Base-by-base conservation (phyloP, 2,113 vertebrate genomes). In the Apodemus speciosus region DNA sequence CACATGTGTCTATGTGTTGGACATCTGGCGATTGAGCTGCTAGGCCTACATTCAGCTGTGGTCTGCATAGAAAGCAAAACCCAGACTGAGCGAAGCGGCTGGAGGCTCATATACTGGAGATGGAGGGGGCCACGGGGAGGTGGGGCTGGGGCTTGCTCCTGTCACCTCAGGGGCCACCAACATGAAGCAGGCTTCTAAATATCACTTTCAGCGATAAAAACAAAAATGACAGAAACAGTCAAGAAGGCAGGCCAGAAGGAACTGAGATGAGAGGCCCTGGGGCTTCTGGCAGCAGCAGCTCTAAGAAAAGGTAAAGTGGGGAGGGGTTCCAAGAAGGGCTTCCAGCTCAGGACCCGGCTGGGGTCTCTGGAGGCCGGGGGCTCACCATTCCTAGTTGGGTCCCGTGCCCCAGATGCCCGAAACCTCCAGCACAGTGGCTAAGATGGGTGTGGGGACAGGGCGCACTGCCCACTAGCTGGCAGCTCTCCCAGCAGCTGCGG, bases 401-500 rank as follows among this genome's bases (percentile, higher is more conserved):
- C 66, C 56, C 30, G 2, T 7, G 53, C 60, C 51, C 43, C 46
- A 2, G 11, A 46, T 1, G 3, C 56, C 91, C 18, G 20, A 38
- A 38, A 85, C 75, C 85, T 60, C 66, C 27, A 62, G 94, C 38
- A 76, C 86, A 56, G 6, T 85, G 60, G 79, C 66, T 51, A 25
- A 51, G 60, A 68, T 49, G 9, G 0, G 96, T 60, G 60, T 8
- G 25, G n/a, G 79, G 66, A 84, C 27, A 43, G 83, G 87, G 90
- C 81, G 0, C 53, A 66, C 72, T n/a, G 95, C 43, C 88, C 49
- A 3, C 21, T 49, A 69, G 96, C 98, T 98, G 97, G 97, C 97
- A 35, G 91, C 11, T 46, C 96, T 97, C 98, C 96, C 97, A 95
- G 95, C 98, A 98, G 98, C 98, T 98, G 98, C 96, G 71, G 95